Evolutionary conservation across 2,888 invertebrate genomes (phyloP).

Genomic region (Megaustenia siamemsis): DNA sequence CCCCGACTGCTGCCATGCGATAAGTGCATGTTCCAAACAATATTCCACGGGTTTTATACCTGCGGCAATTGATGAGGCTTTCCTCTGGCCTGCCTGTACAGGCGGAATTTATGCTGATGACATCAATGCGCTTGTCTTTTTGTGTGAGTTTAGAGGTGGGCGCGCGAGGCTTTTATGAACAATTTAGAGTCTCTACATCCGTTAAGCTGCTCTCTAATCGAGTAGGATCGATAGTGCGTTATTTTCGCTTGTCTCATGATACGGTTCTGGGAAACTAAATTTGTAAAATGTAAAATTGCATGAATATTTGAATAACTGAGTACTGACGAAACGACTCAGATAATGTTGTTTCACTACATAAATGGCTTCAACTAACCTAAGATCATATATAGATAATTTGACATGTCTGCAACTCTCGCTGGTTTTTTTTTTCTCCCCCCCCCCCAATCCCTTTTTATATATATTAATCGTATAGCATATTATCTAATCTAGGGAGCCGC

Average conservation of each 20-base stretch:
- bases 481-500: no score
- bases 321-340: no score
- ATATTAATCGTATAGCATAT: no score
- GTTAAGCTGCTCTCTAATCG: neutral
- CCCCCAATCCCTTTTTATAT: no score
- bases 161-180: neutral
- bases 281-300: neutral
- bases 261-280: neutral
- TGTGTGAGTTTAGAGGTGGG: conserved; percentile 1
- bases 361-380: no score
- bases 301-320: no score
- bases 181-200: neutral
- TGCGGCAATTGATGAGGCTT: conserved; percentile 3
- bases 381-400: no score
- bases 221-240: neutral
- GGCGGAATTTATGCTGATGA: conserved; percentile 23
- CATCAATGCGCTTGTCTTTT: conserved; percentile 16
- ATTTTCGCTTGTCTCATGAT: neutral
- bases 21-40: conserved; percentile 23
- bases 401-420: no score
- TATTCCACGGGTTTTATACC: conserved; percentile 25
- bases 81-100: neutral
- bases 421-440: no score
- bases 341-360: no score
- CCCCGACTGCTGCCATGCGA: neutral